Base-by-base conservation (phyloP, 2,113 vertebrate genomes). In the Limnothrissa miodon region DNA sequence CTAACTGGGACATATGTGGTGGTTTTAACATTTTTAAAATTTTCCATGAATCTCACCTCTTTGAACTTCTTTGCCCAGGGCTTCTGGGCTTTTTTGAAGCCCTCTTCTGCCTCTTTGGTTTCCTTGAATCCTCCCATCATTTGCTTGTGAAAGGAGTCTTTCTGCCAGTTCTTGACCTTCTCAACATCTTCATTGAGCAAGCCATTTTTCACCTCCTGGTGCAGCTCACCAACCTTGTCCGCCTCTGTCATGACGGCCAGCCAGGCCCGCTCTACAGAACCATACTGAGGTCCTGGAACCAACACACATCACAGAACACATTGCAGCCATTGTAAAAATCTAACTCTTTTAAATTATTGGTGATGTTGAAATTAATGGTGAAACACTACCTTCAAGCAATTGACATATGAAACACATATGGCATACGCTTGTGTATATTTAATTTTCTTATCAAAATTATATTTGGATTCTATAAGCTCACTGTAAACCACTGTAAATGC, bases 91-190 rank as follows among this genome's bases (percentile, higher is more conserved):
- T 99, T 99, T 85, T 98, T 96, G 91, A 99, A 99, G 53, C 98
- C 98, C 0, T 99, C 98, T 0, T 99, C 98, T 0, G 98, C 97
- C 90, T 99, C 98, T 87, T 98, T 99, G 89, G 97, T 96, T 89
- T 99, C 98, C 89, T 98, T 99, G 95, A 99, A 99, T 86, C 98
- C 96, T 0, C 98, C 98, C 82, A 99, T 99, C 91, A 99, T 99
- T 88, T 99, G 98, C 93, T 99, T 99, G 94, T 99, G 98, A 89
- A 98, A 99, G 36, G 97, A 95, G 0, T 99, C 98, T 92, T 99
- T 99, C 95, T 99, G 98, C 98, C 98, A 99, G 94, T 99, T 99
- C 95, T 97, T 98, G 88, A 99, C 96, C 89, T 97, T 98, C 93
- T 99, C 98, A 0, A 99, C 93, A 81, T 98, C 98, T 0, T 99